A percentile compares a stretch with the other conserved stretches of the same genome.
Conservation (phyloP, 37 sponge, comb jelly and placozoan genomes). For the Hexactinellida sp. region DNA sequence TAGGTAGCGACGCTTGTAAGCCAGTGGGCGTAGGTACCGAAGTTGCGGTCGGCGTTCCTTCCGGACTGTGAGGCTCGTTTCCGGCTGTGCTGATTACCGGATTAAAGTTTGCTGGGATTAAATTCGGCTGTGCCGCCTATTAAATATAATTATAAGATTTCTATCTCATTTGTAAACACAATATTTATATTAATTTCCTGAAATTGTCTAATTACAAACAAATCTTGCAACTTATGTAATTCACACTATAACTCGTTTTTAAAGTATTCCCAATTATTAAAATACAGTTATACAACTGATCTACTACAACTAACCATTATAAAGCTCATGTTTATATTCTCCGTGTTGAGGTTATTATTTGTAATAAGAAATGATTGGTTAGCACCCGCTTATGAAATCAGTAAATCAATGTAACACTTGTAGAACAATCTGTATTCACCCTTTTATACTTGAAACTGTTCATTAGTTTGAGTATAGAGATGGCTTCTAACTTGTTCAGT, state of each 20-base stretch:
- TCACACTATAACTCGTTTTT: too few relatives aligned
- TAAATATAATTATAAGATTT: not conserved
- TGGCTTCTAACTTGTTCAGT: not conserved
- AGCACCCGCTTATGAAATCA: not conserved
- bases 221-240: not conserved
- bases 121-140: not conserved
- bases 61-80: not conserved
- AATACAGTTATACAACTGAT: too few relatives aligned
- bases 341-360: not conserved
- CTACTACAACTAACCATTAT: conserved; percentile 11
- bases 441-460: conserved; percentile 9
- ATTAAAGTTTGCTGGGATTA: not conserved
- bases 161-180: not conserved
- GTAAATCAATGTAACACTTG: not conserved
- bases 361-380: not conserved
- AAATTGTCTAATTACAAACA: not conserved
- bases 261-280: not conserved
- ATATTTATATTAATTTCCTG: not conserved
- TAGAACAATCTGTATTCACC: not conserved
- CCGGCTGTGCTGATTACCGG: not conserved
- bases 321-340: not conserved
- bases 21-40: not conserved
- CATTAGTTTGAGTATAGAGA: not conserved
- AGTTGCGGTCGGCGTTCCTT: conserved; percentile 1
- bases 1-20: not conserved